Percentiles rank a stretch among this genome's conserved stretches.
phyloP scores from a whole-genome alignment of 2,797 vertebrate species.

The Cyclopterus lumpus region DNA sequence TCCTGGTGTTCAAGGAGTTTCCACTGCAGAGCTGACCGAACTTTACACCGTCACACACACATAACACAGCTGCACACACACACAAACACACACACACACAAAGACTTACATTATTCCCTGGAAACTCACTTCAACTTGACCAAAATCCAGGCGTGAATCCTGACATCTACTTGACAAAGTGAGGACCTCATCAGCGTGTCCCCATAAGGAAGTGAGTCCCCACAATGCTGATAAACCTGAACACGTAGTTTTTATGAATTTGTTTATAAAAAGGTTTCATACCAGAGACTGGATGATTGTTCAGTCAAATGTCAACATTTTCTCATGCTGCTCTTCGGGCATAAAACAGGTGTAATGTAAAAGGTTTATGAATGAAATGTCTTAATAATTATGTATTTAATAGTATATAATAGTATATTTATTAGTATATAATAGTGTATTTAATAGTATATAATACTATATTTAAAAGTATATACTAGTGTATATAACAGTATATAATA shows the following conservation, averaged over 20 bases:
- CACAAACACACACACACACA: constrained; percentile 21
- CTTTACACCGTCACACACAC: constrained; percentile 57
- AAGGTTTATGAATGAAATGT: no score
- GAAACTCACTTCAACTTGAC: no score
- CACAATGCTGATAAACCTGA: background rate
- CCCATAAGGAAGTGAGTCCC: no score
- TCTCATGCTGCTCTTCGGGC: background rate
- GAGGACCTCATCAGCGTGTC: background rate
- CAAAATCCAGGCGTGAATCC: background rate
- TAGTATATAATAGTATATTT: no score
- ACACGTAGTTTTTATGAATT: background rate
- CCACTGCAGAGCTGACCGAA: constrained; percentile 79
- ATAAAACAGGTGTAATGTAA: no score
- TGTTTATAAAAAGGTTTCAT: no score
- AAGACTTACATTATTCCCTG: background rate
- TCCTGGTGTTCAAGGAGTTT: constrained; percentile 63
- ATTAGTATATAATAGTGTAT: no score
- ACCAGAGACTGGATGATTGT: background rate
- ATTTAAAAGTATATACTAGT: no score
- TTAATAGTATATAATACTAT: no score
- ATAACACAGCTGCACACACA: constrained; percentile 45
- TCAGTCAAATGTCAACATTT: background rate
- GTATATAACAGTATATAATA: no score
- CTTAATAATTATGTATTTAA: no score
- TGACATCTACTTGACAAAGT: background rate